phyloP scores from a whole-genome alignment of 2,113 vertebrate species.

The Dasyornis broadbenti region DNA sequence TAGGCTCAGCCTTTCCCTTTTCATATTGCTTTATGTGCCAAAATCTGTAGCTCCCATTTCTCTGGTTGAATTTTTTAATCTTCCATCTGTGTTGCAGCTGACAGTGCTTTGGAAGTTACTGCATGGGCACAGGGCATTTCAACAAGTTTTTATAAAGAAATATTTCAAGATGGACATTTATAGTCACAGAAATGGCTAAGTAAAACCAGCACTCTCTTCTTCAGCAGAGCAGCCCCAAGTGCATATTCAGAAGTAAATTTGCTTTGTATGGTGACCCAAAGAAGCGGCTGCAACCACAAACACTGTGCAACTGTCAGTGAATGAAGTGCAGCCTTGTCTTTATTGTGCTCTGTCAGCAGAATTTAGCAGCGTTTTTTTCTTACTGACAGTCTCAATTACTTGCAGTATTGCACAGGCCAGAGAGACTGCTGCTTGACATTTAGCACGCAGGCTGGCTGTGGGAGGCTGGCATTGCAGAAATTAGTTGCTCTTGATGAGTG shows the following conservation, averaged over 20 bases:
- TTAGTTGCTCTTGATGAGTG: rapidly evolving
- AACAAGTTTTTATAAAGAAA: not conserved
- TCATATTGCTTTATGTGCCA: not conserved
- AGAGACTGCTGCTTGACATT: not conserved
- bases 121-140: not conserved
- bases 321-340: not conserved
- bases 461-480: not conserved
- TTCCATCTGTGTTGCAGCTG: not conserved
- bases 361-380: not conserved
- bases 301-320: not conserved
- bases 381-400: not conserved
- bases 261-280: not conserved
- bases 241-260: not conserved
- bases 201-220: not conserved
- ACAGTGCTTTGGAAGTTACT: not conserved
- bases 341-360: not conserved
- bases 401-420: not conserved
- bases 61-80: not conserved
- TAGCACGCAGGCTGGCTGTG: rapidly evolving
- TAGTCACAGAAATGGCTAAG: not conserved
- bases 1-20: not conserved
- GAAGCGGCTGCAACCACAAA: not conserved
- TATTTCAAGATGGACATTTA: not conserved
- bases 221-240: not conserved
- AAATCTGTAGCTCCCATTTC: not conserved